Percentiles rank a stretch among this genome's conserved stretches.
Evolutionary conservation across 2,888 invertebrate species (phyloP).

Genomic region (Rhabditoides inermis): DNA sequence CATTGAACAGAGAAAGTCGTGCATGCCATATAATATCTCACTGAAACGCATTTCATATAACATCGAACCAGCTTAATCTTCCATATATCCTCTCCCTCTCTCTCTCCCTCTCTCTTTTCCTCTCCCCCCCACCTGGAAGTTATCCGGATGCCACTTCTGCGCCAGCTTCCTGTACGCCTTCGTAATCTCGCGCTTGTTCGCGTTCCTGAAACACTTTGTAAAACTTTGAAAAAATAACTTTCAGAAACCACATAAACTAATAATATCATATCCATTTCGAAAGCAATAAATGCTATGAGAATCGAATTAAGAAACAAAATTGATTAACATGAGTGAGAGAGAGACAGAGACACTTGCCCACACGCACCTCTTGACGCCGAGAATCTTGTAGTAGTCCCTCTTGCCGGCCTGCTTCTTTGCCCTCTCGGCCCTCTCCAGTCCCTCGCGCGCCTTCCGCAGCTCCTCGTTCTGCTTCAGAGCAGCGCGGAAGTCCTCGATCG

Average conservation of each 20-base stretch:
- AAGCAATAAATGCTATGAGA: too few species aligned
- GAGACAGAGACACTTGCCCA: not conserved
- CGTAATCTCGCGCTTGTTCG: constrained; percentile 80
- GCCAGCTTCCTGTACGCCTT: constrained; percentile 94
- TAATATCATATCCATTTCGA: too few species aligned
- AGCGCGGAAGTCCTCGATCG: constrained; percentile 75
- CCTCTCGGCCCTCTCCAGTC: constrained; percentile 76
- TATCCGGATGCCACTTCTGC: constrained; percentile 98
- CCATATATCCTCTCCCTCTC: too few species aligned
- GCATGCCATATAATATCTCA: too few species aligned
- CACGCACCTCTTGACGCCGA: constrained; percentile 72
- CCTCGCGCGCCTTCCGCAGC: constrained; percentile 75
- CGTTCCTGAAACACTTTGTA: constrained; percentile 59
- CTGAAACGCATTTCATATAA: not conserved
- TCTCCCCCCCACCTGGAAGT: constrained; percentile 76
- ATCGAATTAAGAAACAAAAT: not conserved
- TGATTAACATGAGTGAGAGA: not conserved
- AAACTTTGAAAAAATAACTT: not conserved
- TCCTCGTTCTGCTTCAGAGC: constrained; percentile 76
- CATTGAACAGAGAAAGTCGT: too few species aligned
- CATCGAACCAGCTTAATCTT: too few species aligned
- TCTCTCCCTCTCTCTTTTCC: constrained; percentile 81
- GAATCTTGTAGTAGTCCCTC: constrained; percentile 92
- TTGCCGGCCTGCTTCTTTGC: constrained; percentile 83
- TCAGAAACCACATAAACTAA: too few species aligned